Percentiles rank a stretch among this genome's conserved stretches.
These are phyloP conservation scores for Drosophila kokeensis DNA, from an alignment of 2,888 invertebrate genomes.

Conservation along the genomic window DNA sequence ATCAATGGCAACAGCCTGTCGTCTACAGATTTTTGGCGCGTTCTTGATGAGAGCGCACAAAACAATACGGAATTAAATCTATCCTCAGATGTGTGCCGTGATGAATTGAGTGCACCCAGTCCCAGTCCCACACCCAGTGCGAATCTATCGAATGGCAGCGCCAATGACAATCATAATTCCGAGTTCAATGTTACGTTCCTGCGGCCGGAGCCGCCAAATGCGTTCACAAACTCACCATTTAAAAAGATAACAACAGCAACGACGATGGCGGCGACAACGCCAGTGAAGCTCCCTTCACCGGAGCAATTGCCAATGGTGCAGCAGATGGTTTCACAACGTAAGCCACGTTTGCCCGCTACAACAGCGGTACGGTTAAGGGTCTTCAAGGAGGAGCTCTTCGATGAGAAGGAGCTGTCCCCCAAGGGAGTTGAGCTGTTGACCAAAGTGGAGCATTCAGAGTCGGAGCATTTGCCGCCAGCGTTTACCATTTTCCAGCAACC, in stretches of 20 bases:
- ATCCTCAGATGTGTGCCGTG: conserved; percentile 59
- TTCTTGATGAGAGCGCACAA: conserved; percentile 83
- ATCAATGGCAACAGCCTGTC: conserved; percentile 82
- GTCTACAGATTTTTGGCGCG: conserved; percentile 84
- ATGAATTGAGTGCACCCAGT: conserved; percentile 40
- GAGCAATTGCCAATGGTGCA: conserved; percentile 52
- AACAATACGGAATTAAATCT: conserved; percentile 76
- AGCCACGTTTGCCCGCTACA: conserved; percentile 60
- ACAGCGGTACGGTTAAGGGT: conserved; percentile 72
- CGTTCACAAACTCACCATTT: conserved; percentile 77
- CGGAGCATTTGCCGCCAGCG: conserved; percentile 64
- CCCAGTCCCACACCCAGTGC: conserved; percentile 33
- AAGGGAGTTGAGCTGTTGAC: conserved; percentile 37
- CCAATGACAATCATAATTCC: conserved; percentile 63
- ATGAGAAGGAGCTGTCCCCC: conserved; percentile 46
- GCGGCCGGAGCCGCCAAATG: conserved; percentile 78
- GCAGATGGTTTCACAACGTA: conserved; percentile 50
- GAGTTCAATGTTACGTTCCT: conserved; percentile 81
- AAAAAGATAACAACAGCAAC: conserved; percentile 60
- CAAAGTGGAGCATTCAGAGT: conserved; percentile 64
- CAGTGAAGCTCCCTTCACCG: conserved; percentile 63
- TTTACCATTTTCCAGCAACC: conserved; percentile 72
- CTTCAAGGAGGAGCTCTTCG: conserved; percentile 74
- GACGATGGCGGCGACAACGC: conserved; percentile 41
- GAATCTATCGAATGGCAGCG: conserved; percentile 43